Conservation (phyloP, 92 coral and sea anemone genomes). For the Heliopora coerulea region DNA sequence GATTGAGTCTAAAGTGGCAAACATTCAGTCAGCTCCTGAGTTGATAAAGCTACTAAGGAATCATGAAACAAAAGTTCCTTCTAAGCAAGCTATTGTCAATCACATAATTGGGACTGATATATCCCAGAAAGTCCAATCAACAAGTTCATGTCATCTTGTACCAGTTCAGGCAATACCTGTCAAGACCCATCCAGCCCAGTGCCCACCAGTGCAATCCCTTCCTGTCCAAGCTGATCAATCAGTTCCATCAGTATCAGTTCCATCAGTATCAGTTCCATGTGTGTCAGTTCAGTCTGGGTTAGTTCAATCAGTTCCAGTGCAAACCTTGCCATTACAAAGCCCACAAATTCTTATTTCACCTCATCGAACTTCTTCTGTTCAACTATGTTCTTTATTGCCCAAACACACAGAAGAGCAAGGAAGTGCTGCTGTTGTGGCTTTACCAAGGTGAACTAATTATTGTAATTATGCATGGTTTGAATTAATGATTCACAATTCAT, state of each 20-base stretch:
- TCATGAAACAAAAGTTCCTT: not conserved
- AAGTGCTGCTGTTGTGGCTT: not conserved
- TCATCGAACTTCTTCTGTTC: constrained; percentile 6
- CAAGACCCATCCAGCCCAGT: not conserved
- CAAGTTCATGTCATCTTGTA: not conserved
- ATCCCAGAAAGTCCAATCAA: not conserved
- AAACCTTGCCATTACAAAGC: not conserved
- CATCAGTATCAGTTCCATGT: no score
- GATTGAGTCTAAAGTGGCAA: not conserved
- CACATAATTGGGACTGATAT: not conserved
- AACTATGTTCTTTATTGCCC: constrained; percentile 19
- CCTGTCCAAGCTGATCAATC: no score
- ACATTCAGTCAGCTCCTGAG: not conserved
- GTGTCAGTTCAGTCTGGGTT: not conserved
- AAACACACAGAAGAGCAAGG: not conserved
- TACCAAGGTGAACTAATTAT: constrained; percentile 18
- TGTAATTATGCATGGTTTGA: no score
- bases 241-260: no score
- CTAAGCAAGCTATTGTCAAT: not conserved
- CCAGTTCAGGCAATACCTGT: constrained; percentile 13
- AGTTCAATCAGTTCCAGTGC: constrained; percentile 6
- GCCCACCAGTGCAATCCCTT: not conserved
- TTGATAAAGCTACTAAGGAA: constrained; percentile 1
- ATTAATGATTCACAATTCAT: no score
- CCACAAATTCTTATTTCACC: constrained; percentile 22